phyloP scores from a whole-genome alignment of 1,140 invertebrate species.

The Neodiprion fabricii region DNA sequence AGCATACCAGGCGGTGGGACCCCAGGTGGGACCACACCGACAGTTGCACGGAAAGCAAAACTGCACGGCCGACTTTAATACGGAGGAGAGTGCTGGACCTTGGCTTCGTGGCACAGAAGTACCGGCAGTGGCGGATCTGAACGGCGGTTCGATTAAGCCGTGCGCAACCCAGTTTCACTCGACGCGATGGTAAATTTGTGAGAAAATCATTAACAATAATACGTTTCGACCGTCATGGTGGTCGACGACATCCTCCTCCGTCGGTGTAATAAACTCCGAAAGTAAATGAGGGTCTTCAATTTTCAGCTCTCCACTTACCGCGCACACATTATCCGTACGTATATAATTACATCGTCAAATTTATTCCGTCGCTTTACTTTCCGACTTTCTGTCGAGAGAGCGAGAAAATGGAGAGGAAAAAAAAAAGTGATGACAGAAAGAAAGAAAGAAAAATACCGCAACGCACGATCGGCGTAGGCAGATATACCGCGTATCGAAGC shows the following conservation, averaged over 20 bases:
- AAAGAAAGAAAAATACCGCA: background rate
- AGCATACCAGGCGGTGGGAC: background rate
- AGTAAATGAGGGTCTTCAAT: background rate
- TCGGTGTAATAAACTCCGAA: no score
- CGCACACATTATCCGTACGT: no score
- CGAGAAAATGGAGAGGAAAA: background rate
- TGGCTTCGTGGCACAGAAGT: conserved; percentile 4
- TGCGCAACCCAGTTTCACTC: background rate
- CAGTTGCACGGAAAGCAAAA: background rate
- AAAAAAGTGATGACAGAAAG: background rate
- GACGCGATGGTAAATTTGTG: no score
- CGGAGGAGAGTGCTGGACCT: background rate
- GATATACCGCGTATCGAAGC: background rate
- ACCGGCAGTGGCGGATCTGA: background rate
- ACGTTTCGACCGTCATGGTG: no score
- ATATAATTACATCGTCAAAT: background rate
- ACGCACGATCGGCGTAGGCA: background rate
- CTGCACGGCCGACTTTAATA: background rate
- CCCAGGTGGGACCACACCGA: background rate
- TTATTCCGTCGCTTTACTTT: background rate
- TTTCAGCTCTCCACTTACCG: background rate
- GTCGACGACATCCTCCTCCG: no score
- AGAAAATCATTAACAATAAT: no score
- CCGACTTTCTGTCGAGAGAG: background rate
- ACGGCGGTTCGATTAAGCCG: background rate